Evolutionary conservation across 2,113 vertebrate species (phyloP).

Genomic region (Neolamprologus fasciatus): DNA sequence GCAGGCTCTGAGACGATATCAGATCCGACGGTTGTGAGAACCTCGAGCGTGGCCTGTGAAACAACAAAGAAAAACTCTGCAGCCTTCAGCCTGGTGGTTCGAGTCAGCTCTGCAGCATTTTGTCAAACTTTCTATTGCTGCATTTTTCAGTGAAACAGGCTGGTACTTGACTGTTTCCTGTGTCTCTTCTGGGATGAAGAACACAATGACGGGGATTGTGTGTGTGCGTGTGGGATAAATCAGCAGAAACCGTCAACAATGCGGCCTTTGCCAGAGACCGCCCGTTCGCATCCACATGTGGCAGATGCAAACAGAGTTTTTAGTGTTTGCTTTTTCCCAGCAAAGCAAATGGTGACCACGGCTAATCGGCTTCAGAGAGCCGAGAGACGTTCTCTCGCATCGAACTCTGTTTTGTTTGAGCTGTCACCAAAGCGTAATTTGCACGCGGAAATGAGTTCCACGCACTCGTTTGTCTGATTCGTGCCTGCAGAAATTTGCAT

Average conservation of each 20-base stretch:
- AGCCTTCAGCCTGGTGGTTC: neutral
- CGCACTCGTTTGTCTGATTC: neutral
- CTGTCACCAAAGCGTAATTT: neutral
- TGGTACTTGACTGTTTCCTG: slow-evolving; percentile 12
- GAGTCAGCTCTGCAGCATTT: neutral
- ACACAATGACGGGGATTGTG: slow-evolving; percentile 12
- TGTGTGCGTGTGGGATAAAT: neutral
- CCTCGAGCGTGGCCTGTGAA: neutral
- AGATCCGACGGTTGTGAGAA: neutral
- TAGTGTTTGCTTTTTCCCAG: neutral
- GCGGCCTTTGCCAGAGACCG: neutral
- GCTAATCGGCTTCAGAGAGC: neutral
- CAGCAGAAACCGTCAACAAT: neutral
- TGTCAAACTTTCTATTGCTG: neutral
- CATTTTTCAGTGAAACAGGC: neutral
- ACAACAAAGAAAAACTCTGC: neutral
- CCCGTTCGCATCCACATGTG: neutral
- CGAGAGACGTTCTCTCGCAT: neutral
- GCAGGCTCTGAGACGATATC: neutral
- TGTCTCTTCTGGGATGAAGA: neutral
- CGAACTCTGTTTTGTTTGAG: neutral
- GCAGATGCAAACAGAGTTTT: neutral
- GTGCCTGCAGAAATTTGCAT: neutral
- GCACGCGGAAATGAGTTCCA: neutral
- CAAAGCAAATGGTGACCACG: neutral